Percentiles rank a stretch among this genome's conserved stretches.
These are phyloP conservation scores for Muscicapa comitata DNA, from an alignment of 2,797 vertebrate genomes.

Conservation along the genomic window DNA sequence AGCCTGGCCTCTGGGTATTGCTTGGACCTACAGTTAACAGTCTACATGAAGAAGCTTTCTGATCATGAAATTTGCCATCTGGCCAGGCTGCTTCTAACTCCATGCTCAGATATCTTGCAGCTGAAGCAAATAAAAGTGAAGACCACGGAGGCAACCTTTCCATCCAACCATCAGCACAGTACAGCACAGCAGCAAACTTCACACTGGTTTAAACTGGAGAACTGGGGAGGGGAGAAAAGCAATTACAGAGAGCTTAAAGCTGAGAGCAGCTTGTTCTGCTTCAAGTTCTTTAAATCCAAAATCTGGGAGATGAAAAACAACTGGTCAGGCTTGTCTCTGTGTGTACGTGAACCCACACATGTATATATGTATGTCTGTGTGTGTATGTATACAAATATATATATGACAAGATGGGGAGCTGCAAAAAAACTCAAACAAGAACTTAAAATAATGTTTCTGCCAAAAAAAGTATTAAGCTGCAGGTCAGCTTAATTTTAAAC, in stretches of 20 bases:
- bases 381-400: not conserved
- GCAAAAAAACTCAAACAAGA: not conserved
- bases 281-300: not conserved
- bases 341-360: not conserved
- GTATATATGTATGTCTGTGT: fast-evolving
- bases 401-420: not conserved
- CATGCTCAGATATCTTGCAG: not conserved
- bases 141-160: not conserved
- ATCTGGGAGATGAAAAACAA: not conserved
- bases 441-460: not conserved
- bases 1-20: not conserved
- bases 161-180: not conserved
- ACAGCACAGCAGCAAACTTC: not conserved
- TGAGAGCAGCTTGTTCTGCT: not conserved
- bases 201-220: not conserved
- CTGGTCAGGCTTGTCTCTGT: not conserved
- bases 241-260: not conserved
- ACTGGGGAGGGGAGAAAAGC: not conserved
- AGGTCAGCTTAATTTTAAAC: not conserved
- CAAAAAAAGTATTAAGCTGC: not conserved
- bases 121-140: not conserved
- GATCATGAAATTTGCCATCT: not conserved
- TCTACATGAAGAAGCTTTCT: not conserved
- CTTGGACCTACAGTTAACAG: not conserved
- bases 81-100: not conserved